These are phyloP conservation scores for Heliconius hortense DNA, from an alignment of 2,888 invertebrate genomes.

Conservation along the genomic window DNA sequence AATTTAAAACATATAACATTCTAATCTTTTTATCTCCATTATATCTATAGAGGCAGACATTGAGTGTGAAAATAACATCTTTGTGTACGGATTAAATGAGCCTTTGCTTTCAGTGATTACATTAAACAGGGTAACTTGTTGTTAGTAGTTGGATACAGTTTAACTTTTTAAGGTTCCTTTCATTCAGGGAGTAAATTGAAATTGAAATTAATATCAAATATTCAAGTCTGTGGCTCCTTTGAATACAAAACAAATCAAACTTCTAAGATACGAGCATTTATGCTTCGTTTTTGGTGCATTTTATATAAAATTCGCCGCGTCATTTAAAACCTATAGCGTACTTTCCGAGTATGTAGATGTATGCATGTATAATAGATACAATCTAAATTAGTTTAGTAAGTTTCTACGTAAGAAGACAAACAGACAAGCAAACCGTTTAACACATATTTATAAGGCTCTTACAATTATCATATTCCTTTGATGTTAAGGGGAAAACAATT, in stretches of 20 bases:
- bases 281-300: too few species aligned
- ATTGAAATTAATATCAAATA: too few species aligned
- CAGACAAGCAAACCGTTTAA: neutral
- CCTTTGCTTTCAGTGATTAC: neutral
- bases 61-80: neutral
- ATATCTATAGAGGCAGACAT: neutral
- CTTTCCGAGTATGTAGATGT: neutral
- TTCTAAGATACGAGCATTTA: too few species aligned
- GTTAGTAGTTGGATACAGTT: too few species aligned
- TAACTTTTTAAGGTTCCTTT: too few species aligned
- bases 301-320: too few species aligned
- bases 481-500: neutral
- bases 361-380: neutral
- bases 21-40: neutral
- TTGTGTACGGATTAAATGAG: neutral
- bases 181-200: too few species aligned
- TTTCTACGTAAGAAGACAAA: conserved; percentile 10
- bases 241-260: too few species aligned
- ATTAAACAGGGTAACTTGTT: too few species aligned
- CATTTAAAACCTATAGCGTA: too few species aligned
- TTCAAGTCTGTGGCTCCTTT: too few species aligned
- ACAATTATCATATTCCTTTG: neutral
- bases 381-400: conserved; percentile 3
- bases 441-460: neutral
- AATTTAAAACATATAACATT: neutral